These are phyloP conservation scores for Elymnias hypermnestra DNA, from an alignment of 1,140 invertebrate species.

Conservation along the genomic window DNA sequence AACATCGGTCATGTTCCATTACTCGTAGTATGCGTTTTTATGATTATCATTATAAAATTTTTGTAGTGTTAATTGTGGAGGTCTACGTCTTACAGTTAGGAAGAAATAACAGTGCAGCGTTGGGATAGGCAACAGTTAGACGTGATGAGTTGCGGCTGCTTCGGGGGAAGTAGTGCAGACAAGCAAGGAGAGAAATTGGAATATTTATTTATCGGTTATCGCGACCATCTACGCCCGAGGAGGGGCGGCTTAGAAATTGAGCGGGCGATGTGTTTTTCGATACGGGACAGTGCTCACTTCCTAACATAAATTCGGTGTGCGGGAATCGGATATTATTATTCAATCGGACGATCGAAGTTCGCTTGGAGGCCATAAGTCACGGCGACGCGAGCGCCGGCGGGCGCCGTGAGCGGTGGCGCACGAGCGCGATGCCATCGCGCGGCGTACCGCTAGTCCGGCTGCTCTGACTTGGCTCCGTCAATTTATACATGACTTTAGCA, in stretches of 20 bases:
- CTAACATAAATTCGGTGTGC: conserved; percentile 72
- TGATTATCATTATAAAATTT: too few relatives aligned
- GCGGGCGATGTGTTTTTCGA: conserved; percentile 50
- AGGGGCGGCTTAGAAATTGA: conserved; percentile 49
- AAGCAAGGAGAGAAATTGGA: conserved; percentile 38
- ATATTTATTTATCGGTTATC: conserved; percentile 64
- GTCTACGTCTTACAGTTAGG: too few relatives aligned
- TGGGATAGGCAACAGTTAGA: conserved; percentile 44
- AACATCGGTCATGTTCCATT: not conserved
- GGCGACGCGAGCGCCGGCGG: conserved; percentile 67
- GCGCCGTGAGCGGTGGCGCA: conserved; percentile 65
- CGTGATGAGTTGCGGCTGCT: conserved; percentile 37
- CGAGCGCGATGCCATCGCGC: conserved; percentile 63
- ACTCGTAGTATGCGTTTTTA: too few relatives aligned
- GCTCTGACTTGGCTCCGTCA: conserved; percentile 20
- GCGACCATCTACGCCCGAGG: conserved; percentile 42
- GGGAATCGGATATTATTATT: conserved; percentile 73
- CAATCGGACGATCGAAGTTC: conserved; percentile 70
- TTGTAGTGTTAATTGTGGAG: too few relatives aligned
- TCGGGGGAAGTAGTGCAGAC: conserved; percentile 37
- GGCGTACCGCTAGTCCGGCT: conserved; percentile 30
- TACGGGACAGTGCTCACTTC: conserved; percentile 67
- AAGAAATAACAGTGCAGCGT: conserved; percentile 35
- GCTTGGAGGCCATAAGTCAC: conserved; percentile 68
- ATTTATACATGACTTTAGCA: conserved; percentile 24